A percentile compares a stretch with the other conserved stretches of the same genome.
These are phyloP conservation scores for Eumacrocentrus americanus DNA, from an alignment of 2,888 invertebrate genomes.

Conservation along the genomic window DNA sequence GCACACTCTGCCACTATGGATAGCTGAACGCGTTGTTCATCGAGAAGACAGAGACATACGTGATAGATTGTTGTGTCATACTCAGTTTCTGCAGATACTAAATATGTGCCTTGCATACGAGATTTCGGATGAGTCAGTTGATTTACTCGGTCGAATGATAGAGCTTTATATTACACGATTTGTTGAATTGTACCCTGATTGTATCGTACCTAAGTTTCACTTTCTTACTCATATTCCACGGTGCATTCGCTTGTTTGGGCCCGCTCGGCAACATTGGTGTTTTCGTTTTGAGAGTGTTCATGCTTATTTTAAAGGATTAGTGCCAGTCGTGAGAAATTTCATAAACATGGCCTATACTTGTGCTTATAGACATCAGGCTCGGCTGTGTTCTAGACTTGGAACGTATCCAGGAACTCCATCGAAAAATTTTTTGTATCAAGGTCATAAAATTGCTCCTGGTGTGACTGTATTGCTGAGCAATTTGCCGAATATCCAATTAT, in stretches of 20 bases:
- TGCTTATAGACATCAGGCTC: conserved; percentile 29
- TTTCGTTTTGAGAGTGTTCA: conserved; percentile 38
- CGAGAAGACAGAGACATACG: background rate
- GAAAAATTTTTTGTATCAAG: conserved; percentile 31
- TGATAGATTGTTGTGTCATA: background rate
- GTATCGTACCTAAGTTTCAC: conserved; percentile 25
- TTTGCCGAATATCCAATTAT: conserved; percentile 20
- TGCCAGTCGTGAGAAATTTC: conserved; percentile 36
- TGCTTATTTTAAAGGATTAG: conserved; percentile 30
- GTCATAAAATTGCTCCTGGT: conserved; percentile 26
- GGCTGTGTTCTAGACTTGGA: conserved; percentile 26
- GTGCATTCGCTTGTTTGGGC: conserved; percentile 34
- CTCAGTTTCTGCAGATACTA: conserved; percentile 4
- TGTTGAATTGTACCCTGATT: background rate
- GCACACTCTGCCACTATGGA: conserved; percentile 15
- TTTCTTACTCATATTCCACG: conserved; percentile 34
- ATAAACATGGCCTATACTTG: conserved; percentile 31
- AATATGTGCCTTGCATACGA: conserved; percentile 16
- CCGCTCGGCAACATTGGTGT: conserved; percentile 32
- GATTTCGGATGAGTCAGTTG: background rate
- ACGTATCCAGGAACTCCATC: conserved; percentile 17
- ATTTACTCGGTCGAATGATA: conserved; percentile 4
- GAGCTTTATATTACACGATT: background rate
- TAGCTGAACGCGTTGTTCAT: background rate
- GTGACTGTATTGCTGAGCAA: conserved; percentile 26